A percentile compares a stretch with the other conserved stretches of the same genome.
Evolutionary conservation across 1,140 invertebrate genomes (phyloP).

Genomic region (Neotoxoptera formosana): DNA sequence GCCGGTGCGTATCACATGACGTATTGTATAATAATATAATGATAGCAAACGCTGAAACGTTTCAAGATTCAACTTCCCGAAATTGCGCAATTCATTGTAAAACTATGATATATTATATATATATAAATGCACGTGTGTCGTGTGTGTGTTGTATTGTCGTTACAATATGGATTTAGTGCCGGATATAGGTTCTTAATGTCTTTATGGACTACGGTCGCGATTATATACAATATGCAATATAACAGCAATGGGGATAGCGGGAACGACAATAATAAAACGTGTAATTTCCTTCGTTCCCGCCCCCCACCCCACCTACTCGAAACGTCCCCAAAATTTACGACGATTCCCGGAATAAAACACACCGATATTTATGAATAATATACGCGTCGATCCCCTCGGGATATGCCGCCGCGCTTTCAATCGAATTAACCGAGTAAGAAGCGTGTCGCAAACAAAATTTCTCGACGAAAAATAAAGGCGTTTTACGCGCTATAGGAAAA

Average conservation of each 20-base stretch:
- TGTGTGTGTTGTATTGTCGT: background rate
- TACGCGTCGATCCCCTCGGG: background rate
- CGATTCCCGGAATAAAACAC: background rate
- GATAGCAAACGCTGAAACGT: background rate
- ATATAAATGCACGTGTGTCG: too few relatives aligned
- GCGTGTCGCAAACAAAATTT: conserved; percentile 26
- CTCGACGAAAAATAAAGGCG: background rate
- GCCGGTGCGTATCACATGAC: background rate
- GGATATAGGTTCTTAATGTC: conserved; percentile 25
- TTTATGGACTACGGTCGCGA: background rate
- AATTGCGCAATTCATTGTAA: background rate
- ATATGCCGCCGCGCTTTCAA: background rate
- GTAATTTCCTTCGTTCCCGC: background rate
- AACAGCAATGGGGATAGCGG: background rate
- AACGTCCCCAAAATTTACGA: conserved; percentile 25
- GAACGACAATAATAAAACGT: conserved; percentile 3
- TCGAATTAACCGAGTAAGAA: conserved; percentile 37
- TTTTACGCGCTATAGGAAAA: background rate
- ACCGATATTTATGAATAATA: conserved; percentile 38
- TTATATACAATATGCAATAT: background rate
- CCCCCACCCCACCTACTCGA: too few relatives aligned
- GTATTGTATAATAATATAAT: background rate
- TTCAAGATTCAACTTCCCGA: background rate
- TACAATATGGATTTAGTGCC: conserved; percentile 24
- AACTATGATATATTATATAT: background rate